phyloP scores from a whole-genome alignment of 2,797 vertebrate species.

The Enteromius radiatus region DNA sequence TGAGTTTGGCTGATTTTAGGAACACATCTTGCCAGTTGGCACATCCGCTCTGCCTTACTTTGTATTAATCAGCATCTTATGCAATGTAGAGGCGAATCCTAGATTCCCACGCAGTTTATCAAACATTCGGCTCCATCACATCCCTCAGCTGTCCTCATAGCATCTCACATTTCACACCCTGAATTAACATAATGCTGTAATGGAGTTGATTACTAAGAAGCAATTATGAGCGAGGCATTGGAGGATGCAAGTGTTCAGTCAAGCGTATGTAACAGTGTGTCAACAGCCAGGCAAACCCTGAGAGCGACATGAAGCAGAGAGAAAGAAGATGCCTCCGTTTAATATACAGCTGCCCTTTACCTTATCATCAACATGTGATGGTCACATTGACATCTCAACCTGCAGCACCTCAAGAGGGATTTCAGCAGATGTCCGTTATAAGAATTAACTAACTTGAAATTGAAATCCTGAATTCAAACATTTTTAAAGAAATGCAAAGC shows the following conservation, averaged over 20 bases:
- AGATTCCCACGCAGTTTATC: background rate
- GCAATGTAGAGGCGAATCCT: background rate
- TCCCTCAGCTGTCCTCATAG: constrained; percentile 17
- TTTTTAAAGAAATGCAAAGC: background rate
- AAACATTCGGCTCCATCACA: constrained; percentile 38
- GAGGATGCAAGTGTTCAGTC: constrained; percentile 26
- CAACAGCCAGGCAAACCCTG: background rate
- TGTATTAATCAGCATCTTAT: background rate
- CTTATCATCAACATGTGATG: background rate
- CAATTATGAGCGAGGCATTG: constrained; percentile 15
- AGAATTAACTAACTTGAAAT: background rate
- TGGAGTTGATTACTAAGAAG: constrained; percentile 59
- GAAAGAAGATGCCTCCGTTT: background rate
- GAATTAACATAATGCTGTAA: constrained; percentile 55
- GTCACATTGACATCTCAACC: constrained; percentile 18
- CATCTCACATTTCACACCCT: constrained; percentile 41
- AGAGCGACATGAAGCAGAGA: constrained; percentile 8
- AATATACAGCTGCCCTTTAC: constrained; percentile 2
- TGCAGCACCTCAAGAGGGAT: background rate
- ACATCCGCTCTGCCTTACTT: background rate
- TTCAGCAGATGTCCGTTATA: background rate
- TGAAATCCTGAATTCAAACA: background rate
- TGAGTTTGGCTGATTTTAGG: no score
- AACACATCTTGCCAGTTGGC: background rate
- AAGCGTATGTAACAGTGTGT: constrained; percentile 11